Percentiles rank a stretch among this genome's conserved stretches.
phyloP scores from a whole-genome alignment of 1,140 invertebrate species.

The Papilio polytes region DNA sequence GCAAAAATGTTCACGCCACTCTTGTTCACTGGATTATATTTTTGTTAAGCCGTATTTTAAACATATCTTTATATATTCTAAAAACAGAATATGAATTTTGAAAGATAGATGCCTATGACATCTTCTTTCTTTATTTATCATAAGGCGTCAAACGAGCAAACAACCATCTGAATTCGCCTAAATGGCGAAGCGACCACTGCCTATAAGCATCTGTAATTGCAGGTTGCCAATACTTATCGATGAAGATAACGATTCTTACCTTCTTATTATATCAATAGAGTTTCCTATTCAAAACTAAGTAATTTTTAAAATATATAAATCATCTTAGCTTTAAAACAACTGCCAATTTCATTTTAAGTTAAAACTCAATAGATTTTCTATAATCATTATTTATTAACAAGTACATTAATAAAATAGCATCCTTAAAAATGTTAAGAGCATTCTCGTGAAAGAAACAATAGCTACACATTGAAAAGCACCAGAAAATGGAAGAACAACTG shows the following conservation, averaged over 20 bases:
- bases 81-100: not conserved
- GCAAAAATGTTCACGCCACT: not conserved
- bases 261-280: too few relatives aligned
- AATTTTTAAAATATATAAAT: too few relatives aligned
- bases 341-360: not conserved
- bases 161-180: too few relatives aligned
- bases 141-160: too few relatives aligned
- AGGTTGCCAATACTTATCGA: too few relatives aligned
- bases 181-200: too few relatives aligned
- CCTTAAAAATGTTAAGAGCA: not conserved
- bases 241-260: too few relatives aligned
- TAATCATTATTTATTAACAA: not conserved
- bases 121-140: too few relatives aligned
- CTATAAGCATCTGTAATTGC: too few relatives aligned
- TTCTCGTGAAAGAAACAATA: not conserved
- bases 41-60: not conserved
- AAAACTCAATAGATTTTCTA: not conserved
- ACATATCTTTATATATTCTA: not conserved
- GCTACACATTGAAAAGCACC: slow-evolving; percentile 18
- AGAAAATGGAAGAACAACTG: slow-evolving; percentile 31
- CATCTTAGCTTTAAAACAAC: too few relatives aligned
- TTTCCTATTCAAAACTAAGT: too few relatives aligned
- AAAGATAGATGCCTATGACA: not conserved
- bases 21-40: not conserved
- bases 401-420: not conserved